These are phyloP conservation scores for Enteromius fasciolatus DNA, from an alignment of 2,797 vertebrate genomes.

Conservation along the genomic window DNA sequence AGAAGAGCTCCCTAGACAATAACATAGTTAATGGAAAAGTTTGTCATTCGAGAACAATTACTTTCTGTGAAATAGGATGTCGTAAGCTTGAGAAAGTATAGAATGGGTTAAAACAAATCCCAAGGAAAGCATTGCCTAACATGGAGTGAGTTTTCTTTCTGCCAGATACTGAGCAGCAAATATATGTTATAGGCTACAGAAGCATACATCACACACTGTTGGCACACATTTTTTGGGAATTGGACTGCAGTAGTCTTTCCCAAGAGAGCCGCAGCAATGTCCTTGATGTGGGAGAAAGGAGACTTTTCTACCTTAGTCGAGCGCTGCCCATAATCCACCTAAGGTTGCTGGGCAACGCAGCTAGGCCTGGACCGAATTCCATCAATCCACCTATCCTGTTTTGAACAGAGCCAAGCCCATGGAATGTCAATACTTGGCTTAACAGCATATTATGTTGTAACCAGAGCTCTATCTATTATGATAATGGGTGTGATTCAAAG, in stretches of 20 bases:
- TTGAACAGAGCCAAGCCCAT: constrained; percentile 46
- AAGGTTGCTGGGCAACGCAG: constrained; percentile 35
- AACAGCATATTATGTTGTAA: constrained; percentile 25
- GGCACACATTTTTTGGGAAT: constrained; percentile 67
- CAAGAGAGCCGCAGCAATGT: constrained; percentile 67
- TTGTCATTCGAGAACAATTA: constrained; percentile 14
- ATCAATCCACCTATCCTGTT: constrained; percentile 50
- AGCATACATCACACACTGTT: constrained; percentile 64
- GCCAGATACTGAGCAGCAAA: constrained; percentile 56
- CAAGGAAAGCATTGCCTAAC: constrained; percentile 58
- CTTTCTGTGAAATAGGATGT: not conserved
- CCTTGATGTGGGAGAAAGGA: constrained; percentile 44
- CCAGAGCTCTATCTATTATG: constrained; percentile 50
- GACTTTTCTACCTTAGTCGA: constrained; percentile 23
- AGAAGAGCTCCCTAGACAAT: constrained; percentile 43
- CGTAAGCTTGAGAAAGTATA: constrained; percentile 25
- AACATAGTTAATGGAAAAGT: constrained; percentile 39
- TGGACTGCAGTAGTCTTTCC: constrained; percentile 59
- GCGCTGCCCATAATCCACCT: constrained; percentile 7
- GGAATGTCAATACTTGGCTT: constrained; percentile 36
- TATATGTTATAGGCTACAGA: constrained; percentile 65
- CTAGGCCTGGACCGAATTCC: constrained; percentile 23
- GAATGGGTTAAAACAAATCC: constrained; percentile 40
- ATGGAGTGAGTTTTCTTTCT: constrained; percentile 58
- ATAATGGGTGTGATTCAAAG: constrained; percentile 49